Evolutionary conservation across 2,113 vertebrate genomes (phyloP).

Genomic region (Urocolius indicus): DNA sequence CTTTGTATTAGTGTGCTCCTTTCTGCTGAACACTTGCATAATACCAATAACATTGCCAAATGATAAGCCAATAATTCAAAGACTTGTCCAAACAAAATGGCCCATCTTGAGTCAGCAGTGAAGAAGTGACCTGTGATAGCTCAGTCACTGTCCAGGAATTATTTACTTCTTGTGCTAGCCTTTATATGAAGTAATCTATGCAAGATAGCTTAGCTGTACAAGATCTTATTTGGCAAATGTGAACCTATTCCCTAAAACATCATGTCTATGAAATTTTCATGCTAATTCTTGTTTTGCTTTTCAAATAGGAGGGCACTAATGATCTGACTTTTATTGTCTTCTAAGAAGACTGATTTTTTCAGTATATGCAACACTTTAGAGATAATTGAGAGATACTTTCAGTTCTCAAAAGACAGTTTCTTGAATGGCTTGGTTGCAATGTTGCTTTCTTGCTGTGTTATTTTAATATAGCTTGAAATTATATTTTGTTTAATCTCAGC

Average conservation of each 20-base stretch:
- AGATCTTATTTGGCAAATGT: not conserved
- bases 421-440: not conserved
- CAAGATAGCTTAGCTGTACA: not conserved
- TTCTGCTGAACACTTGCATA: not conserved
- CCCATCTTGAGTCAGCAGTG: not conserved
- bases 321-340: not conserved
- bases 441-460: not conserved
- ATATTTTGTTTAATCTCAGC: not conserved
- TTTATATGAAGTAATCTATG: not conserved
- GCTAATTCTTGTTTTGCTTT: not conserved
- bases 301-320: not conserved
- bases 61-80: not conserved
- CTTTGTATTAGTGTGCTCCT: not conserved
- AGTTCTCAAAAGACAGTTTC: not conserved
- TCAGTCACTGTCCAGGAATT: not conserved
- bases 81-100: not conserved
- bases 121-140: not conserved
- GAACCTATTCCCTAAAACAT: not conserved
- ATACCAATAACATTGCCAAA: not conserved
- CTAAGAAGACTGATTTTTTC: not conserved
- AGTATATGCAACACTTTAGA: not conserved
- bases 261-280: not conserved
- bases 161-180: not conserved
- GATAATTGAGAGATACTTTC: not conserved
- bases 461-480: not conserved